Evolutionary conservation across 1,140 invertebrate species (phyloP).

Genomic region (Brachionus sp.): DNA sequence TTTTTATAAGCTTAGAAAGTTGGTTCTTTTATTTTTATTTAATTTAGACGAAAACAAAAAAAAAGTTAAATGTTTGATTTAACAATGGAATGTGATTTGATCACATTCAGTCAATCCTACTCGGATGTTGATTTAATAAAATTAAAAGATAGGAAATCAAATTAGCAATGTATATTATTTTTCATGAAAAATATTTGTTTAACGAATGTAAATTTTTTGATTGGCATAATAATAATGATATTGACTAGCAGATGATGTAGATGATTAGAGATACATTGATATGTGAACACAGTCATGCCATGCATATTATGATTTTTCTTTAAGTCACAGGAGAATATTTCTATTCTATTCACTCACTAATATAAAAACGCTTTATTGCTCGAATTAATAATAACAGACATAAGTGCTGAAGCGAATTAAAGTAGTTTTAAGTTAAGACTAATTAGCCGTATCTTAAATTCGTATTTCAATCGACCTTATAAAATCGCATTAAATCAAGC

Average conservation of each 20-base stretch:
- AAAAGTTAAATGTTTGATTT: not conserved
- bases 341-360: not conserved
- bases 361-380: not conserved
- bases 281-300: not conserved
- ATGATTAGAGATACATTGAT: not conserved
- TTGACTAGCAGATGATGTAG: not conserved
- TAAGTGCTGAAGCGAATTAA: not conserved
- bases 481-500: not conserved
- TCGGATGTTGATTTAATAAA: not conserved
- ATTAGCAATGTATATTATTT: not conserved
- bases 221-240: not conserved
- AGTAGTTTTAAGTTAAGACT: not conserved
- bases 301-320: not conserved
- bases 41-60: not conserved
- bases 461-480: not conserved
- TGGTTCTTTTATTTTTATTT: not conserved
- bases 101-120: not conserved
- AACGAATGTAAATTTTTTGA: not conserved
- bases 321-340: not conserved
- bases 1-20: not conserved
- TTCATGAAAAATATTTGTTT: not conserved
- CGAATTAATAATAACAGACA: not conserved
- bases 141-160: not conserved
- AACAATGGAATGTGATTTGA: not conserved
- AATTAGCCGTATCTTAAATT: constrained; percentile 3